These are phyloP conservation scores for Lithobates pipiens DNA, from an alignment of 2,797 vertebrate species.

Conservation along the genomic window DNA sequence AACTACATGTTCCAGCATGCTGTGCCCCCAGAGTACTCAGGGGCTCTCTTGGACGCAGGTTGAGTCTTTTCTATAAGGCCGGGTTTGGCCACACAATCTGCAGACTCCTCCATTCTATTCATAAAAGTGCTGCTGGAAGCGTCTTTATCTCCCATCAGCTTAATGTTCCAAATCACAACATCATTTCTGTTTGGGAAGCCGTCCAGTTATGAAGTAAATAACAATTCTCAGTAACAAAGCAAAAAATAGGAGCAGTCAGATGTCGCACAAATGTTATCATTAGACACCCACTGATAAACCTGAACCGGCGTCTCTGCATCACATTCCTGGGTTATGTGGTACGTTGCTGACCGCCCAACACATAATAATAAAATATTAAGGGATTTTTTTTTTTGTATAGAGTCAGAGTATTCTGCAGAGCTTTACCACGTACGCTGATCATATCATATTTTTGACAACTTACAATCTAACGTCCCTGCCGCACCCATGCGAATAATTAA, in stretches of 20 bases:
- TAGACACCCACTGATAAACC: conserved; percentile 44
- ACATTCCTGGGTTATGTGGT: background rate
- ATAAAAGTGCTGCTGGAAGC: conserved; percentile 41
- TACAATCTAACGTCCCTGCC: background rate
- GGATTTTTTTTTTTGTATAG: too few species aligned
- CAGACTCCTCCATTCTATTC: conserved; percentile 18
- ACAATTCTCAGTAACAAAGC: conserved; percentile 44
- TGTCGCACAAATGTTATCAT: conserved; percentile 30
- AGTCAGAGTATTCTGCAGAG: too few species aligned
- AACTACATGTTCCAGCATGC: background rate
- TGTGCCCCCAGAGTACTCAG: background rate
- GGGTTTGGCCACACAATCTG: conserved; percentile 11
- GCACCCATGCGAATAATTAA: too few species aligned
- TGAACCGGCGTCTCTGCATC: conserved; percentile 8
- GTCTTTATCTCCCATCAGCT: conserved; percentile 40
- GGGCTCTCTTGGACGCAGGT: too few species aligned
- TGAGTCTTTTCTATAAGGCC: background rate
- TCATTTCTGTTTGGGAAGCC: conserved; percentile 43
- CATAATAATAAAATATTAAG: background rate
- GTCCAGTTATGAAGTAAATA: conserved; percentile 48
- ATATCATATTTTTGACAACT: too few species aligned
- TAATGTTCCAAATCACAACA: conserved; percentile 52
- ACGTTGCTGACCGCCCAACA: background rate
- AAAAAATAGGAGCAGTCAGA: conserved; percentile 28
- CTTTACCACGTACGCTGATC: too few species aligned